Conservation (phyloP, 2,888 invertebrate genomes). For the Calameuta pallipes region DNA sequence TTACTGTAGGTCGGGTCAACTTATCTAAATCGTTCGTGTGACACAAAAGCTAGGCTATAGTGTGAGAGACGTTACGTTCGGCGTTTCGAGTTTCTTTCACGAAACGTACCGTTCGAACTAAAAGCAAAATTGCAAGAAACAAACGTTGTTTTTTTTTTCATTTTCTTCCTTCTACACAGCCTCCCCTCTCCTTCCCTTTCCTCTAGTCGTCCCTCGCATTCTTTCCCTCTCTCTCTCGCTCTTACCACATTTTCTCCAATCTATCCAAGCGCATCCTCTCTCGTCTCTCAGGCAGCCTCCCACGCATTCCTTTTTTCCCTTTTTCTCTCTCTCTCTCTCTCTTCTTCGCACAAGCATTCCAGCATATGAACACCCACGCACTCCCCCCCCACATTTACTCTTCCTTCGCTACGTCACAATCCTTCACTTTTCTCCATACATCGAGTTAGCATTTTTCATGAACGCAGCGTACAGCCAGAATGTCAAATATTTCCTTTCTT, state of each 20-base stretch:
- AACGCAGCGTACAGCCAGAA: slow-evolving; percentile 25
- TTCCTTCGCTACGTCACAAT: slow-evolving; percentile 30
- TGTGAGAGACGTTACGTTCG: slow-evolving; percentile 45
- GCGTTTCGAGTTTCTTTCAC: slow-evolving; percentile 46
- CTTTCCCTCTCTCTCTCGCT: background rate
- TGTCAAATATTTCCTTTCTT: background rate
- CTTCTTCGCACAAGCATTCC: too few species aligned
- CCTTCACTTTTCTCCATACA: slow-evolving; percentile 1
- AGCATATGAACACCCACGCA: background rate
- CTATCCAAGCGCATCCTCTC: too few species aligned
- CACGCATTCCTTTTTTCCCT: too few species aligned
- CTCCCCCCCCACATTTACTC: slow-evolving; percentile 16
- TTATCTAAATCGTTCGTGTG: slow-evolving; percentile 58
- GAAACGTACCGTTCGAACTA: slow-evolving; percentile 29
- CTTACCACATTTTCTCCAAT: too few species aligned
- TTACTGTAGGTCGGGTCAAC: slow-evolving; percentile 63
- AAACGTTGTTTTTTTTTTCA: background rate
- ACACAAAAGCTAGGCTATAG: slow-evolving; percentile 59
- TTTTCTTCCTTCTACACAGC: slow-evolving; percentile 14
- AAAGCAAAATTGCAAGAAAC: slow-evolving; percentile 25
- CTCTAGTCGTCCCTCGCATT: background rate
- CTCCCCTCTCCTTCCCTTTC: slow-evolving; percentile 33
- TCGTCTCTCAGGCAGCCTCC: too few species aligned
- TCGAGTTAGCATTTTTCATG: slow-evolving; percentile 17
- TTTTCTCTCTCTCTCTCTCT: too few species aligned